Base-by-base conservation (phyloP, 2,113 vertebrate species). In the Brachypteracias leptosomus region DNA sequence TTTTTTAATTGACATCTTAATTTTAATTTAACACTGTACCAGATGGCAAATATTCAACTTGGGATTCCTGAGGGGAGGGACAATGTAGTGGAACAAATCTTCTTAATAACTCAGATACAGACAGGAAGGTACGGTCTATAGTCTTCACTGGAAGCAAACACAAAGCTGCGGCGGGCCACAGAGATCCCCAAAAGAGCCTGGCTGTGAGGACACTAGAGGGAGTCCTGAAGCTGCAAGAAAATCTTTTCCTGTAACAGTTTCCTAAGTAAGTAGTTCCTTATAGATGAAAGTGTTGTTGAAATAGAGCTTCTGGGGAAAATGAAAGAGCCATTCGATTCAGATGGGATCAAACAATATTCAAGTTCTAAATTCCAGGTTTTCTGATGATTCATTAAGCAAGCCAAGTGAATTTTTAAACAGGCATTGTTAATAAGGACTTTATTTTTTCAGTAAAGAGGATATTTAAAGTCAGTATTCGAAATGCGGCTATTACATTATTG, bases 121-220 rank as follows among this genome's bases (percentile, higher is more conserved):
- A 18, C 17, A 40, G 29, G 59, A 36, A 62, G 9, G 46, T 77
- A 44, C 1, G 1, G 21, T 20, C 59, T 25, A 10, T 65, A 42
- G 35, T 78, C 19, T 79, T 47, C 10, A 0, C 14, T 13, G 1
- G 71, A 91, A 83, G 51, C 36, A n/a, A 33, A 47, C n/a, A 9
- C 10, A 47, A 78, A 68, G 8, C 22, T 79, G 25, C 21, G 3
- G 7, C 62, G 42, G 6, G 70, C n/a, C 33, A 1, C 58, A 31
- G 4, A 20, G 38, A 71, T 85, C 5, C 35, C 13, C 7, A 9
- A 44, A 44, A n/a, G 52, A 46, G 20, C 42, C 11, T 76, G 21
- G 2, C 14, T 57, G 6, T 19, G 66, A 46, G 36, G 68, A 71
- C 98, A 76, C 97, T 97, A 95, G 98, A 95, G 98, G 98, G 98